phyloP scores from a whole-genome alignment of 2,797 vertebrate species.

The Pangasius larnaudii region DNA sequence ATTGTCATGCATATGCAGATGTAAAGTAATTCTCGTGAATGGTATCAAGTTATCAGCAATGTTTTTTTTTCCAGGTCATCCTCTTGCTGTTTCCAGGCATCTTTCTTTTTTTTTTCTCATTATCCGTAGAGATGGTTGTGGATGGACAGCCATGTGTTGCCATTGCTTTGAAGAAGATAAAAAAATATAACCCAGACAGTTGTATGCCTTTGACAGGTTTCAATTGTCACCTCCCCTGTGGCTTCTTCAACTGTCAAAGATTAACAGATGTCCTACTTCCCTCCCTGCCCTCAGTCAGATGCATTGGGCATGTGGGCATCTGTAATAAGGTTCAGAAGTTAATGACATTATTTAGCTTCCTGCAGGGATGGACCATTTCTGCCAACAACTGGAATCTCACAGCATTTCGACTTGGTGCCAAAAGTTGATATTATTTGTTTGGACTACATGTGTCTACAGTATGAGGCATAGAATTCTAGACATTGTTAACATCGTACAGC shows the following conservation, averaged over 20 bases:
- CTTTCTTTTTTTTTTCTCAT: too few species aligned
- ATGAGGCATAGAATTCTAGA: background rate
- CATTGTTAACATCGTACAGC: background rate
- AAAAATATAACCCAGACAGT: slow-evolving; percentile 5
- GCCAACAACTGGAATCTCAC: slow-evolving; percentile 54
- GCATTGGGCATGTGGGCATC: background rate
- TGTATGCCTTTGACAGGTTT: slow-evolving; percentile 18
- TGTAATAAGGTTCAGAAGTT: background rate
- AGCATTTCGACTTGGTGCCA: background rate
- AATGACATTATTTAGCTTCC: slow-evolving; percentile 71
- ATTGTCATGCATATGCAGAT: background rate
- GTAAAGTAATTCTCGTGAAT: slow-evolving; percentile 7
- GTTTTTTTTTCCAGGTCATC: background rate
- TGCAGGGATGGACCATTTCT: slow-evolving; percentile 68
- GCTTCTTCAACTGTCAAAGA: slow-evolving; percentile 9
- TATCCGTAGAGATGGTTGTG: background rate
- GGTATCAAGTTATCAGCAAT: background rate
- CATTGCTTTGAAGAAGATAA: slow-evolving; percentile 11
- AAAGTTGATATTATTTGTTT: slow-evolving; percentile 9
- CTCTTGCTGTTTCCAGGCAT: background rate
- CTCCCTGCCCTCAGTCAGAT: background rate
- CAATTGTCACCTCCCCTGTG: background rate
- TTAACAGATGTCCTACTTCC: background rate
- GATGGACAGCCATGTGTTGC: background rate
- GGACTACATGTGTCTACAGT: background rate